These are phyloP conservation scores for Notodonta ziczac DNA, from an alignment of 2,888 invertebrate genomes.

Conservation along the genomic window DNA sequence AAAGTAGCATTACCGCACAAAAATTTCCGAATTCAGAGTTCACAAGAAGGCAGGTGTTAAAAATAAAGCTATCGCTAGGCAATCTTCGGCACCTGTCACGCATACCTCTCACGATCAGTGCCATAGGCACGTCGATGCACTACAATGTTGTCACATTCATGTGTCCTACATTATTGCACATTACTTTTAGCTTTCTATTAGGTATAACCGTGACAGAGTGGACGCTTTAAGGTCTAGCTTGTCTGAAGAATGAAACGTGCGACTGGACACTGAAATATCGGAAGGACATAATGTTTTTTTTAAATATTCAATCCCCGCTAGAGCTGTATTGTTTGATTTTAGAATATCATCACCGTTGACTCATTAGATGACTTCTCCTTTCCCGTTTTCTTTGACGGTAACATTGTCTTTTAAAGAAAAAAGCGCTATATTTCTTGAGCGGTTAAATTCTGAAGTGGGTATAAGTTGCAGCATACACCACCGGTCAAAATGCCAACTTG, in stretches of 20 bases:
- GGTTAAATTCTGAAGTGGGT: constrained; percentile 11
- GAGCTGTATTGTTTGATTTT: no score
- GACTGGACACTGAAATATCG: no score
- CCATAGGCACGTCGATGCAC: constrained; percentile 45
- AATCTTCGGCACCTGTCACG: constrained; percentile 60
- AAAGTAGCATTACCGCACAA: no score
- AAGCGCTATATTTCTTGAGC: no score
- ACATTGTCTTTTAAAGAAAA: neutral
- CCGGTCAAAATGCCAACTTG: constrained; percentile 74
- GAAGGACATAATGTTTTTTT: no score
- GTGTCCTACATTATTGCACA: constrained; percentile 4
- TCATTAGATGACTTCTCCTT: no score
- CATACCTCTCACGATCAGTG: constrained; percentile 65
- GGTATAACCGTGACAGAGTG: neutral
- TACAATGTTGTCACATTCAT: constrained; percentile 40
- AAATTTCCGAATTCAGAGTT: neutral
- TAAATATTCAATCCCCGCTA: no score
- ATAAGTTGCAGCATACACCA: constrained; percentile 2
- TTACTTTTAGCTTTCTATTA: constrained; percentile 5
- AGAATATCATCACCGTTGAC: no score
- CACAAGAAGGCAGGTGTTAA: neutral
- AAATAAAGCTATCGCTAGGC: constrained; percentile 26
- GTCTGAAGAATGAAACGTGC: no score
- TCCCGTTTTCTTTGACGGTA: neutral
- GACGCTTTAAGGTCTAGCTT: neutral